Evolutionary conservation across 2,113 vertebrate species (phyloP), one percentile per base, ranked within the genome.

Genomic region (Pituophis catenifer): DNA sequence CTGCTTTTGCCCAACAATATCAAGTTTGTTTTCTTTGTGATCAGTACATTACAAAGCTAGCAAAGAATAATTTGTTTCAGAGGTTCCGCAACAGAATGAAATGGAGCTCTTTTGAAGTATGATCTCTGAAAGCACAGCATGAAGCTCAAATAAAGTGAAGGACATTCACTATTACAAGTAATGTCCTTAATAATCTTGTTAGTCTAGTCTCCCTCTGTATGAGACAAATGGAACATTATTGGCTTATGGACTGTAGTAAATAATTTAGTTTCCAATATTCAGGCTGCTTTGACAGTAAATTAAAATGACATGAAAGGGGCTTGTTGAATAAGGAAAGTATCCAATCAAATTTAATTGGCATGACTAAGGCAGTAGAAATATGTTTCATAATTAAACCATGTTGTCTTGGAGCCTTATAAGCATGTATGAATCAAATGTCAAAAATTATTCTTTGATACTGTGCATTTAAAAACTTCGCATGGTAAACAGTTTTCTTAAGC

Each of bases 341-440:
- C 98, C 99, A 99, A 99, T 99, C 98, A 99, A 98, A 98, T 99
- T 98, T 99, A 99, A 99, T 99, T 99, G 98, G 98, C 98, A 98
- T 98, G 98, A 99, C 98, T 98, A 98, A 98, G 98, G 98, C 98
- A 98, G 98, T 98, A 98, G 98, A 99, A 99, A 99, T 99, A 98
- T 98, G 98, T 99, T 98, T 98, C 98, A 98, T 99, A 99, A 99
- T 99, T 99, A 99, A 99, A 98, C 98, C 96, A 97, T 98, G 98
- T 99, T 98, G 98, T 99, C 98, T 99, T 98, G 97, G 97, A 98
- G 98, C 97, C 98, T 98, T 98, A 97, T 98, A 98, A 98, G 97
- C 97, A 97, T 98, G 98, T 98, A 98, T 98, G 98, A 98, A 99
- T 99, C 98, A 98, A 99, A 98, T 98, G 98, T 98, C 98, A 98